Evolutionary conservation across 2,888 invertebrate species (phyloP).

Genomic region (Acanthosepion pharaonis): DNA sequence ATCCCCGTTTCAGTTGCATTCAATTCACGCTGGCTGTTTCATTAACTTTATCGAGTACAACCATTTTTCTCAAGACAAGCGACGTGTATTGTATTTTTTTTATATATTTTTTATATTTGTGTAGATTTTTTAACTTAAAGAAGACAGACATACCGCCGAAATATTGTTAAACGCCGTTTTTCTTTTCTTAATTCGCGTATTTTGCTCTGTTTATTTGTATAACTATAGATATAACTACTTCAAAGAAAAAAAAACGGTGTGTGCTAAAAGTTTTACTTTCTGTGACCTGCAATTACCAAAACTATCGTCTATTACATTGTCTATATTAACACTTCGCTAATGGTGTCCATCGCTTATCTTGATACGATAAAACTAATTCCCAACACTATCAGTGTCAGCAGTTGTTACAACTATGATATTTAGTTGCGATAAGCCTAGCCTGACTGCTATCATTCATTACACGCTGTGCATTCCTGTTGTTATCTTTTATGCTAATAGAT

Average conservation of each 20-base stretch:
- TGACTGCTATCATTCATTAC: neutral
- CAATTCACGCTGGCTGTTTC: no score
- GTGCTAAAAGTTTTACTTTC: neutral
- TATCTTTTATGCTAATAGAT: slow-evolving; percentile 9
- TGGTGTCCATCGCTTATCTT: neutral
- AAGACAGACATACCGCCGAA: no score
- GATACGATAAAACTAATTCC: slow-evolving; percentile 8
- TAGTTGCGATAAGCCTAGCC: neutral
- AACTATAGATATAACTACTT: neutral
- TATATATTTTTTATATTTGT: no score
- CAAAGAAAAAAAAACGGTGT: neutral
- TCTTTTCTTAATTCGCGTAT: no score
- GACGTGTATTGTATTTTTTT: no score
- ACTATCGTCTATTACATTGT: neutral
- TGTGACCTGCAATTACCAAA: neutral
- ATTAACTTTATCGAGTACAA: no score
- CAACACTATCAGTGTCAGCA: neutral
- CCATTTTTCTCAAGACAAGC: no score
- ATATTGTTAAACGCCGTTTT: no score
- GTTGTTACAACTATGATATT: slow-evolving; percentile 1
- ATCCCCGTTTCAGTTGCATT: no score
- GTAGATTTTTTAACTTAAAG: no score
- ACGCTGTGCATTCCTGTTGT: neutral
- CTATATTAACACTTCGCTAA: neutral
- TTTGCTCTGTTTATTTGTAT: no score